Percentiles rank a stretch among this genome's conserved stretches.
Evolutionary conservation across 2,797 vertebrate species (phyloP).

Genomic region (Mergus octosetaceus): DNA sequence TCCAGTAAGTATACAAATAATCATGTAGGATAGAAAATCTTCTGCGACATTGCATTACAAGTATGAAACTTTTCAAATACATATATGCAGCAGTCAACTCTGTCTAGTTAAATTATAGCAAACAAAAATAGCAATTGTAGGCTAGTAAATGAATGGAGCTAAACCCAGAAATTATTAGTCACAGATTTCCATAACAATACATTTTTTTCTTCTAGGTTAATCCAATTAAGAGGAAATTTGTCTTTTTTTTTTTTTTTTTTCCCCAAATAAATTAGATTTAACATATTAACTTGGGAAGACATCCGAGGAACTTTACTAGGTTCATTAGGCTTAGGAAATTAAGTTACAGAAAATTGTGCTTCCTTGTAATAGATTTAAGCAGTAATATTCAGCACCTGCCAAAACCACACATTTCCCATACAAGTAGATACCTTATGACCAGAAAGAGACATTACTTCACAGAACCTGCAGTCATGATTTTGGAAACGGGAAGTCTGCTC

Average conservation of each 20-base stretch:
- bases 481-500: not conserved
- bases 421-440: constrained; percentile 59
- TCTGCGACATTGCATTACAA: not conserved
- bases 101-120: constrained; percentile 33
- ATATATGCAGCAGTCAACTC: not conserved
- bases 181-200: constrained; percentile 71
- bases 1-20: not conserved
- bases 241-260: constrained; percentile 70
- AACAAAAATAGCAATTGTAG: not conserved
- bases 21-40: not conserved
- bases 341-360: constrained; percentile 80
- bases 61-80: constrained; percentile 36
- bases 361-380: constrained; percentile 79
- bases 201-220: constrained; percentile 73
- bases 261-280: constrained; percentile 80
- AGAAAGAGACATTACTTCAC: constrained; percentile 1
- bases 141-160: constrained; percentile 41
- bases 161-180: constrained; percentile 66
- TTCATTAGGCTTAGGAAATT: constrained; percentile 84
- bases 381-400: constrained; percentile 76
- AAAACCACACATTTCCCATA: constrained; percentile 74
- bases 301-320: constrained; percentile 81
- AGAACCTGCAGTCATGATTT: constrained; percentile 8
- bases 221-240: constrained; percentile 78
- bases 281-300: constrained; percentile 80